Conservation (phyloP, 2,113 vertebrate genomes). For the Thermophis baileyi region DNA sequence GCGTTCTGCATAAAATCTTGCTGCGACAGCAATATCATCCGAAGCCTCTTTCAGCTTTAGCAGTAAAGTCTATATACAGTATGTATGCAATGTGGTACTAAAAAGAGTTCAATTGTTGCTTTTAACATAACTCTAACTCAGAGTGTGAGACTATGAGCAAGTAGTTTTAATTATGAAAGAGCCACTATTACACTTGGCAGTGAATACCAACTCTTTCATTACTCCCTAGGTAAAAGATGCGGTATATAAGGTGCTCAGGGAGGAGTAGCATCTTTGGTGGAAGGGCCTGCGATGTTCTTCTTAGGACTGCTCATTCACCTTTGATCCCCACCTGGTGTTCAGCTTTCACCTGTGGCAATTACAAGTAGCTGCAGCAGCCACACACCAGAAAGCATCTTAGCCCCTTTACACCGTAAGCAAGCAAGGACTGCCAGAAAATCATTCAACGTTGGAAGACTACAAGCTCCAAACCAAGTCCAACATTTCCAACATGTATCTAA, state of each 20-base stretch:
- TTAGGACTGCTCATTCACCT: background rate
- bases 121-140: conserved; percentile 51
- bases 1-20: conserved; percentile 46
- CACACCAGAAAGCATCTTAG: background rate
- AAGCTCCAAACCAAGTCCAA: background rate
- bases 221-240: background rate
- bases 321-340: background rate
- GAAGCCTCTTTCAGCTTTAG: conserved; percentile 39
- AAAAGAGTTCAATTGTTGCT: conserved; percentile 40
- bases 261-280: background rate
- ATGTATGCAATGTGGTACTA: conserved; percentile 40
- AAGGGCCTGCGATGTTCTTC: background rate
- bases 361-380: background rate
- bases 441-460: background rate
- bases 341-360: background rate
- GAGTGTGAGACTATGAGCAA: background rate
- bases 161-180: background rate
- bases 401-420: background rate
- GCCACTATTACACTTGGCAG: background rate
- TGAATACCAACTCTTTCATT: background rate
- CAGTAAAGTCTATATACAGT: conserved; percentile 50
- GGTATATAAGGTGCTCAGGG: background rate
- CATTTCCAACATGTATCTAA: background rate
- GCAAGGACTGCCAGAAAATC: background rate
- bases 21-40: conserved; percentile 23